Evolutionary conservation across 2,888 invertebrate genomes (phyloP), one percentile per base, ranked within the genome.

Genomic region (Cephalotes varians): DNA sequence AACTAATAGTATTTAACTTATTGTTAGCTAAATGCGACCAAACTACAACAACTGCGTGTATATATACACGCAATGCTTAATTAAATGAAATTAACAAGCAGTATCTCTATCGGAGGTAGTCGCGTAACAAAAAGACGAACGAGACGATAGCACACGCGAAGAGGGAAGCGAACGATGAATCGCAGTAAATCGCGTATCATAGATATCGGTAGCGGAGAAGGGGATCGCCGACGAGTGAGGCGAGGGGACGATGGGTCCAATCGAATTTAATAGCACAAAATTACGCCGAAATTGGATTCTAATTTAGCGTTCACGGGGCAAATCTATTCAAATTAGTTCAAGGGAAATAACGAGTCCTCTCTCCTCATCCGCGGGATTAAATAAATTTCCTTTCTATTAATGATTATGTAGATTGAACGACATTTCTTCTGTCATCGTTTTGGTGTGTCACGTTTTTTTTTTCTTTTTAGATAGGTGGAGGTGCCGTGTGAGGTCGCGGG

Each of bases 221-320:
- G 62, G 31, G 6, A 12, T 40, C 40, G 51, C 7, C 40, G 49
- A 80, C 21, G 74, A 83, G 62, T 5, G 58, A 31, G 25, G 62
- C 67, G 47, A 73, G 25, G 71, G 73, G 82, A 69, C 81, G 83
- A 79, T 81, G 83, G 87, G 85, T 90, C 91, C 93, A 92, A 93
- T 93, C 91, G 93, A 91, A 89, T 92, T 93, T 94, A 94, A 94
- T 94, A 91, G 93, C 92, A 93, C 92, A 92, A 92, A 94, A 94
- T 94, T 94, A 94, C 93, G 91, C 89, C 91, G 92, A 93, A 94
- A 94, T 94, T 94, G 94, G 93, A 94, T 94, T 94, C 93, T 94
- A 94, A 94, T 94, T 94, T 93, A 93, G 90, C 93, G 86, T 88
- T 91, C 89, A 88, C 90, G 88, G 91, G 92, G 90, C 85, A 91